These are phyloP conservation scores for Oreochromis mossambicus DNA, from an alignment of 2,797 vertebrate genomes.

Conservation along the genomic window DNA sequence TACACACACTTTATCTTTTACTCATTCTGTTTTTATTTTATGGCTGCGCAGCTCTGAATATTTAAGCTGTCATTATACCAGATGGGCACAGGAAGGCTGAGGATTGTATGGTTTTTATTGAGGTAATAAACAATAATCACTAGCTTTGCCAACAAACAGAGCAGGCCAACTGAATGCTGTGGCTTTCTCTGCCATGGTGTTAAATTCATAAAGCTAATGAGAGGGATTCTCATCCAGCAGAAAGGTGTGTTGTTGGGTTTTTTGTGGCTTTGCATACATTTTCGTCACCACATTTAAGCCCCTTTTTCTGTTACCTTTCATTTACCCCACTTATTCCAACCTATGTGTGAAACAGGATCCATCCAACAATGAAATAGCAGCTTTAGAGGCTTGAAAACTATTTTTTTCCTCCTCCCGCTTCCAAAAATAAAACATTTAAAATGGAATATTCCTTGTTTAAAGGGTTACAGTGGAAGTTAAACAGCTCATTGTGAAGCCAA, in stretches of 20 bases:
- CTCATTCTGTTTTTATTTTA: constrained; percentile 67
- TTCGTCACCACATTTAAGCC: neutral
- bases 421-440: constrained; percentile 1
- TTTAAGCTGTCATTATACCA: constrained; percentile 72
- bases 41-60: constrained; percentile 61
- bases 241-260: constrained; percentile 7
- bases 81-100: constrained; percentile 64
- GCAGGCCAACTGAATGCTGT: constrained; percentile 5
- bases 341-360: constrained; percentile 13
- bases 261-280: constrained; percentile 48
- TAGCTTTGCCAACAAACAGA: constrained; percentile 51
- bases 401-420: neutral
- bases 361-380: neutral
- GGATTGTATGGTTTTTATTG: constrained; percentile 71
- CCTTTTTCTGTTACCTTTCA: neutral
- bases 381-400: constrained; percentile 3
- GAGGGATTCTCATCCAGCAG: neutral
- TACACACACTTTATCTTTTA: constrained; percentile 42
- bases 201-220: constrained; percentile 59
- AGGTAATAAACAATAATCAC: constrained; percentile 77
- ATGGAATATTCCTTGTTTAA: neutral
- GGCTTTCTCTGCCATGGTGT: constrained; percentile 33
- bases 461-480: neutral
- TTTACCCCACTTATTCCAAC: neutral
- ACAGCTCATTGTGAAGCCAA: constrained; percentile 3